These are phyloP conservation scores for Ornithoptera alexandrae DNA, from an alignment of 2,888 invertebrate genomes.

Conservation along the genomic window DNA sequence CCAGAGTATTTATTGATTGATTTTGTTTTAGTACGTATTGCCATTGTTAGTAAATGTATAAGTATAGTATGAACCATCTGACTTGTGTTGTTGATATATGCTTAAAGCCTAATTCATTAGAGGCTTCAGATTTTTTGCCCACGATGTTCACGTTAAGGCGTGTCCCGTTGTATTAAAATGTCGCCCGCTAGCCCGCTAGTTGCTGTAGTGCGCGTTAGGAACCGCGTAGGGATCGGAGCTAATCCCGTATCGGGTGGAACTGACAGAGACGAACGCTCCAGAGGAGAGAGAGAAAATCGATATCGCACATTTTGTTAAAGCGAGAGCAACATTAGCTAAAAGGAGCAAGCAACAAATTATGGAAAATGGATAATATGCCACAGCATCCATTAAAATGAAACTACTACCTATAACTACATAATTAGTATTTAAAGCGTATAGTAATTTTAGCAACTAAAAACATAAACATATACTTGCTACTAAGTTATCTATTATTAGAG, in stretches of 20 bases:
- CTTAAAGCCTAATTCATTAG: no score
- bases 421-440: not conserved
- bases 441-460: no score
- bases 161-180: constrained; percentile 8
- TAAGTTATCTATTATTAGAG: no score
- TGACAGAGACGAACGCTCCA: constrained; percentile 43
- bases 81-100: no score
- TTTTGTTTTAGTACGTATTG: no score
- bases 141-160: not conserved
- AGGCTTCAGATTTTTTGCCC: no score
- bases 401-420: not conserved
- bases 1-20: no score
- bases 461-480: no score
- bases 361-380: not conserved
- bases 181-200: constrained; percentile 7
- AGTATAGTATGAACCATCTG: no score
- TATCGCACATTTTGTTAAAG: constrained; percentile 42
- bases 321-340: constrained; percentile 39
- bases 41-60: no score
- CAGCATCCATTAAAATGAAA: not conserved
- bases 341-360: constrained; percentile 51
- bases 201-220: constrained; percentile 23
- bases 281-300: constrained; percentile 56
- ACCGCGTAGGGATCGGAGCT: constrained; percentile 34
- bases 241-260: constrained; percentile 38